A percentile compares a stretch with the other conserved stretches of the same genome.
Evolutionary conservation across 2,888 invertebrate species (phyloP).

Genomic region (Hoplodrina ambigua): DNA sequence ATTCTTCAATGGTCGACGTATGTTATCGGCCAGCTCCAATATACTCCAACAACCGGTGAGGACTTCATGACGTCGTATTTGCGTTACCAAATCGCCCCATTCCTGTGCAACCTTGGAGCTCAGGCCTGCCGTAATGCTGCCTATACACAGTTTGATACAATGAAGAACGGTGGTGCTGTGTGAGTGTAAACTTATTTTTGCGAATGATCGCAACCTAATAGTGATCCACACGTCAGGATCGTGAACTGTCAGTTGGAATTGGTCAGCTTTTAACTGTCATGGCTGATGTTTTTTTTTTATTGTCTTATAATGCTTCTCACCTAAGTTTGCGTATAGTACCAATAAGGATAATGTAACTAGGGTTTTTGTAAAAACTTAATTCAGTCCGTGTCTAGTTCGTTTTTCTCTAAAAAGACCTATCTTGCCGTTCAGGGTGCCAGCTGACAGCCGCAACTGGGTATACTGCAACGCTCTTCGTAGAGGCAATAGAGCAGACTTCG

Average conservation of each 20-base stretch:
- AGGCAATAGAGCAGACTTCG: constrained; percentile 91
- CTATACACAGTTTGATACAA: constrained; percentile 66
- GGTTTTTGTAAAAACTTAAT: too few relatives aligned
- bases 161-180: constrained; percentile 65
- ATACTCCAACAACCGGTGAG: constrained; percentile 70
- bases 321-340: too few relatives aligned
- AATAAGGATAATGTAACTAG: too few relatives aligned
- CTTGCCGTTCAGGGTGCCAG: constrained; percentile 74
- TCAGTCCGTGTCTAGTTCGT: too few relatives aligned
- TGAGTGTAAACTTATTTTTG: constrained; percentile 63
- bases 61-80: constrained; percentile 82
- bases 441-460: constrained; percentile 91
- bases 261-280: too few relatives aligned
- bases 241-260: too few relatives aligned
- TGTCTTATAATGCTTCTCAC: too few relatives aligned
- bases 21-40: constrained; percentile 74
- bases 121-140: constrained; percentile 73
- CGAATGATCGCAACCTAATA: too few relatives aligned
- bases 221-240: too few relatives aligned
- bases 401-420: too few relatives aligned
- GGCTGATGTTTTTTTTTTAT: too few relatives aligned
- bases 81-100: constrained; percentile 80
- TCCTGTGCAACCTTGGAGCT: constrained; percentile 75
- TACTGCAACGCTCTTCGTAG: constrained; percentile 94
- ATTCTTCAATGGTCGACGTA: constrained; percentile 74